Base-by-base conservation (phyloP, 2,797 vertebrate species). In the Periophthalmus magnuspinnatus region DNA sequence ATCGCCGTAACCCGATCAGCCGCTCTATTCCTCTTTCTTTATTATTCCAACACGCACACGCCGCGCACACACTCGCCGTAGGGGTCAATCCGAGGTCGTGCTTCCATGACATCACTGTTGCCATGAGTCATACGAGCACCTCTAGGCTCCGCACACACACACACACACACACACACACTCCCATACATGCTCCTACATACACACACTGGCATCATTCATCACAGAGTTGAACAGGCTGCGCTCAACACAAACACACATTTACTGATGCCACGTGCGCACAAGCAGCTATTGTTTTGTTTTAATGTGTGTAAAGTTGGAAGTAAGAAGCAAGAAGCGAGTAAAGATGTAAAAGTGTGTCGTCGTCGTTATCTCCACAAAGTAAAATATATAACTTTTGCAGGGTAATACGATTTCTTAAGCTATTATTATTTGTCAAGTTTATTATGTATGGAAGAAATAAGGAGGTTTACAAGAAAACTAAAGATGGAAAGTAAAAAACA, bases 81-180 rank as follows among this genome's bases (percentile, higher is more conserved):
- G 74, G 82, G 91, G 88, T 92, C 89, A 90, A 75, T 45, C 69
- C 71, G 69, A 90, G 90, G 91, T 90, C 90, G 82, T 68, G 77
- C 81, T 88, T 91, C 85, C 89, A 89, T 93, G 90, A 92, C 90
- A 89, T 93, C 90, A 92, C 81, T 82, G 82, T 91, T 89, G 85
- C 87, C 84, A 88, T 92, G 88, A 93, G 86, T 93, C 90, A 87
- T 81, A 82, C 78, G 77, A 76, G 79, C 73, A 76, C 78, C 86
- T 81, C 81, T 78, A 82, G 86, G 85, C 85, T 77, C 77, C 66
- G 60, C 69, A 61, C 63, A 65, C 65, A 68, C 64, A 22, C 11
- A 17, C 21, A 21, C n/a, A 71, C 69, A 34, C 72, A 75, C 52
- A 72, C 17, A 32, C 62, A n/a, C 38, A 17, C 38, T 14, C 41